Conservation (phyloP, 2,113 vertebrate species). For the Lepus timidus region DNA sequence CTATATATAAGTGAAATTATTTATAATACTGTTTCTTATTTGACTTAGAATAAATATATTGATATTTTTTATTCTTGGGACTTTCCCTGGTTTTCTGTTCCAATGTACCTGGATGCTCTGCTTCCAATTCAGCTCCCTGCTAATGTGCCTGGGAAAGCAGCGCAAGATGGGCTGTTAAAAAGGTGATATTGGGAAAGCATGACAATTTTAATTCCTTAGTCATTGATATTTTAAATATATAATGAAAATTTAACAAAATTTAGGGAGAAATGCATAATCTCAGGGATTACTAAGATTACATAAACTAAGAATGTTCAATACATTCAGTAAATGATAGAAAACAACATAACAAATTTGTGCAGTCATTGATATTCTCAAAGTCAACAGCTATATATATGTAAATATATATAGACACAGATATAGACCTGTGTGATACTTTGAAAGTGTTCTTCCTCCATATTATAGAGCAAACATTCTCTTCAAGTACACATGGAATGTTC, state of each 20-base stretch:
- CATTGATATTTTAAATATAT: background rate
- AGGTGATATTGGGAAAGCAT: background rate
- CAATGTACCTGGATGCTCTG: background rate
- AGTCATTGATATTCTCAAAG: background rate
- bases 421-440: background rate
- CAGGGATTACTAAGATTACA: background rate
- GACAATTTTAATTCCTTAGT: background rate
- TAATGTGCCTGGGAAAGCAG: too few relatives aligned
- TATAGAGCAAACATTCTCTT: background rate
- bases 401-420: background rate
- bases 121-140: too few relatives aligned
- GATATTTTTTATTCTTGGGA: background rate
- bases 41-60: background rate
- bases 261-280: background rate
- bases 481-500: background rate
- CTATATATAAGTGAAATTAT: background rate
- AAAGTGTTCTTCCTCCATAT: background rate
- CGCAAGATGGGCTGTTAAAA: background rate
- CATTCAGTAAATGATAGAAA: constrained; percentile 1
- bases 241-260: background rate
- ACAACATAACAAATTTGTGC: background rate
- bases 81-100: background rate
- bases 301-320: background rate
- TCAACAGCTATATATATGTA: too few relatives aligned
- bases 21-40: background rate